Conservation (phyloP, 92 coral and sea anemone genomes). For the Heteractis magnifica region DNA sequence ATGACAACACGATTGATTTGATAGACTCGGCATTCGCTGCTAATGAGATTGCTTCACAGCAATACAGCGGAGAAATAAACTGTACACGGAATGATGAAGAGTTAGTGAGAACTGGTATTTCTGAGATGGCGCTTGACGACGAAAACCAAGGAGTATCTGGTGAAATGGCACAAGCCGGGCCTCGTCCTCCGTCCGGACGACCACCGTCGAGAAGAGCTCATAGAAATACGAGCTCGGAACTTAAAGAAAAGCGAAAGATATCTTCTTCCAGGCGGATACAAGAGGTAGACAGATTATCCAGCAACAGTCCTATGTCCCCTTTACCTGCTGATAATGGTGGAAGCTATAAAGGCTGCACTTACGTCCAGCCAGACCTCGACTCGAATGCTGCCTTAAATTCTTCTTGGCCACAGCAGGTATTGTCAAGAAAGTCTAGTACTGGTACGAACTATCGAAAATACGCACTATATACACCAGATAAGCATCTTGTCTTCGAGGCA, state of each 20-base stretch:
- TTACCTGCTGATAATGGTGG: neutral
- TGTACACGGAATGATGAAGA: conserved; percentile 5
- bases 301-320: conserved; percentile 29
- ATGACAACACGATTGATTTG: conserved; percentile 85
- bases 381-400: conserved; percentile 26
- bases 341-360: too few relatives aligned
- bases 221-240: conserved; percentile 6
- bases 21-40: conserved; percentile 75
- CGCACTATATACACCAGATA: conserved; percentile 38
- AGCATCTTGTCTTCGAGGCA: conserved; percentile 1
- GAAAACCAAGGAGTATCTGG: conserved; percentile 14
- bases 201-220: conserved; percentile 50
- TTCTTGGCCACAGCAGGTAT: conserved; percentile 66
- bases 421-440: conserved; percentile 43
- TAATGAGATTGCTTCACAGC: conserved; percentile 43
- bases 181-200: conserved; percentile 74
- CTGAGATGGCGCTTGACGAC: conserved; percentile 32
- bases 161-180: conserved; percentile 22
- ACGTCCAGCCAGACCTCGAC: neutral
- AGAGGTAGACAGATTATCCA: neutral
- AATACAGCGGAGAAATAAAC: conserved; percentile 14
- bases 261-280: neutral
- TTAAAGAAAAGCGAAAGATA: conserved; percentile 1
- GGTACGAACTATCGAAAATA: conserved; percentile 32
- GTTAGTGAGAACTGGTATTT: conserved; percentile 21